Evolutionary conservation across 1,140 invertebrate species (phyloP).

Genomic region (Mercenaria mercenaria): DNA sequence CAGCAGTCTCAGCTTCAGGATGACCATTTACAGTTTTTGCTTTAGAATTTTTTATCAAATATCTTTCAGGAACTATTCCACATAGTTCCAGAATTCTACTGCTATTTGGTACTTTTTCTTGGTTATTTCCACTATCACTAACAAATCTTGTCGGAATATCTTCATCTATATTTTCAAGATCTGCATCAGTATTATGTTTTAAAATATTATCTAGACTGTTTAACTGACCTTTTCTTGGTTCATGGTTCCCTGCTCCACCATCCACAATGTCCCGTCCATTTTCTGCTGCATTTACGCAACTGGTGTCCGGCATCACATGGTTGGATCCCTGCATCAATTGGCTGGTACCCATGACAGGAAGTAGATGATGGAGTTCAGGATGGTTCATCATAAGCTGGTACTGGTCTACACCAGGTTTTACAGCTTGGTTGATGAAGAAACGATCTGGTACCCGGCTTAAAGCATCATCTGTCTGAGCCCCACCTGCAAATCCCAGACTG

Average conservation of each 20-base stretch:
- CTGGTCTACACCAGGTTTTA: background rate
- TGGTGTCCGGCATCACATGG: background rate
- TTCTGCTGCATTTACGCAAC: background rate
- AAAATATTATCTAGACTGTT: background rate
- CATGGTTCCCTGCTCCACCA: background rate
- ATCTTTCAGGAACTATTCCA: constrained; percentile 53
- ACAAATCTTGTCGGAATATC: background rate
- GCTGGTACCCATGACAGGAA: constrained; percentile 41
- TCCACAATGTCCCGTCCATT: background rate
- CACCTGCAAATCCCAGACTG: constrained; percentile 47
- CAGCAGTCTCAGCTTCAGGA: background rate
- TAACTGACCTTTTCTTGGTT: constrained; percentile 40
- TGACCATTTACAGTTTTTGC: background rate
- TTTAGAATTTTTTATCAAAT: constrained; percentile 44
- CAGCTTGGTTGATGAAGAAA: constrained; percentile 2
- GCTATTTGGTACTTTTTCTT: constrained; percentile 28
- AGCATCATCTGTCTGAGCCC: background rate
- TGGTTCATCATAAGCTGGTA: constrained; percentile 13
- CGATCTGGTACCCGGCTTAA: constrained; percentile 36
- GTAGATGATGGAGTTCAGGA: constrained; percentile 50
- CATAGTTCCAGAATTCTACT: constrained; percentile 33
- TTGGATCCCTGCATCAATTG: constrained; percentile 1
- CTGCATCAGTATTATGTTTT: background rate
- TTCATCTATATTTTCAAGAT: background rate
- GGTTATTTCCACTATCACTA: background rate